Evolutionary conservation across 2,797 vertebrate genomes (phyloP).

Genomic region (Chromis chromis): DNA sequence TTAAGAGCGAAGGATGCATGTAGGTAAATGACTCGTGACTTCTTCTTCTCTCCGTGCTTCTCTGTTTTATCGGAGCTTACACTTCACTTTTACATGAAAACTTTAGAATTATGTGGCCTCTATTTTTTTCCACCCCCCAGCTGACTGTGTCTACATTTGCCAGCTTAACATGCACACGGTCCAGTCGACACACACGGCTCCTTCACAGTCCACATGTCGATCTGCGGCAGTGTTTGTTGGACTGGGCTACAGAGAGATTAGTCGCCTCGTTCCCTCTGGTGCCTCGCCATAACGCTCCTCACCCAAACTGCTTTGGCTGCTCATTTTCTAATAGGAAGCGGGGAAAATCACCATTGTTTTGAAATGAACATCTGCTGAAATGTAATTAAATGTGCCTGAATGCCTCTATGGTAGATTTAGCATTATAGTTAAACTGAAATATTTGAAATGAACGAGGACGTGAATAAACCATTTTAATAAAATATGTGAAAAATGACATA

Average conservation of each 20-base stretch:
- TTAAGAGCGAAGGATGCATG: conserved; percentile 34
- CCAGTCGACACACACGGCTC: conserved; percentile 46
- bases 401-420: not conserved
- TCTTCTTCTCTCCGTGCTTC: conserved; percentile 42
- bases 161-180: conserved; percentile 70
- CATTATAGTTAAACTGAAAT: too few relatives aligned
- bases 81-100: conserved; percentile 69
- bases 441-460: too few relatives aligned
- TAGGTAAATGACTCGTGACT: conserved; percentile 43
- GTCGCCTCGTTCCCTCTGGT: conserved; percentile 66
- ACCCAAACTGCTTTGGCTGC: conserved; percentile 41
- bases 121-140: conserved; percentile 45
- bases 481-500: not conserved
- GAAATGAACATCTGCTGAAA: conserved; percentile 13
- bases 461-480: not conserved
- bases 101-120: conserved; percentile 74
- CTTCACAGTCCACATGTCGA: conserved; percentile 60
- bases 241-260: conserved; percentile 75
- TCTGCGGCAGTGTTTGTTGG: conserved; percentile 62
- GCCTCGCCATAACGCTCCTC: conserved; percentile 50
- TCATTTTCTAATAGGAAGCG: conserved; percentile 38
- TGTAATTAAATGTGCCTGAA: not conserved
- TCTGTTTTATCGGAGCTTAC: conserved; percentile 70
- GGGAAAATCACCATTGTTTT: conserved; percentile 29
- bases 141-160: conserved; percentile 73